phyloP scores from a whole-genome alignment of 2,888 invertebrate species.

The Ornithoptera alexandrae region DNA sequence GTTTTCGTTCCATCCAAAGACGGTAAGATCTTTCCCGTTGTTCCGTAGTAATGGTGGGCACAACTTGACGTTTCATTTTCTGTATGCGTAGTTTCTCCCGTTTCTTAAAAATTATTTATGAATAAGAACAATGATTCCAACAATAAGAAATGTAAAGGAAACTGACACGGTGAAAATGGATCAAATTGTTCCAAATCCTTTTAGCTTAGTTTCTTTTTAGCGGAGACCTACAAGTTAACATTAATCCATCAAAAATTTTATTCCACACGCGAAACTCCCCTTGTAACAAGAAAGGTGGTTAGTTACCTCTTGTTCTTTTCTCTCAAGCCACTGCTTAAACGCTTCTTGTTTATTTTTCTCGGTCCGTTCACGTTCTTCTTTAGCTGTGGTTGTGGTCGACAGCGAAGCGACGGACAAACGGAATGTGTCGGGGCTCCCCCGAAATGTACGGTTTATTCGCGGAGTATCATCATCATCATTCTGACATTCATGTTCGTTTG shows the following conservation, averaged over 20 bases:
- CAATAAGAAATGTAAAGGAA: too few relatives aligned
- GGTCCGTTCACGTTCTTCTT: slow-evolving; percentile 66
- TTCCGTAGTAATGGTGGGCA: slow-evolving; percentile 54
- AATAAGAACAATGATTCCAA: too few relatives aligned
- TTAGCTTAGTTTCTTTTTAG: too few relatives aligned
- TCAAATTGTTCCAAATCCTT: too few relatives aligned
- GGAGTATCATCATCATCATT: slow-evolving; percentile 52
- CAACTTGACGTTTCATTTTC: slow-evolving; percentile 48
- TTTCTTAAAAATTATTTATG: slow-evolving; percentile 43
- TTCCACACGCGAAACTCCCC: too few relatives aligned
- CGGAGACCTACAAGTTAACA: too few relatives aligned
- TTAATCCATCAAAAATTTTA: too few relatives aligned
- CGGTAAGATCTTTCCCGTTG: slow-evolving; percentile 73
- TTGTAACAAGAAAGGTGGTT: neutral
- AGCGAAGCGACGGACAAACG: slow-evolving; percentile 67
- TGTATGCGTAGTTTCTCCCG: slow-evolving; percentile 57
- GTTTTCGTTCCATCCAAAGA: slow-evolving; percentile 78
- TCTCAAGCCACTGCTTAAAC: slow-evolving; percentile 65
- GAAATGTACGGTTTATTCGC: slow-evolving; percentile 57
- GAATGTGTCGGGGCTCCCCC: slow-evolving; percentile 69
- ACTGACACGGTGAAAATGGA: too few relatives aligned
- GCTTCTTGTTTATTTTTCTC: slow-evolving; percentile 67
- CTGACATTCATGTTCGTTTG: slow-evolving; percentile 33
- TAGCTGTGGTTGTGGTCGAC: slow-evolving; percentile 70
- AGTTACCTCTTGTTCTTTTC: slow-evolving; percentile 69